These are phyloP conservation scores for Phalangium opilio DNA, from an alignment of 2,888 invertebrate species.

Conservation along the genomic window DNA sequence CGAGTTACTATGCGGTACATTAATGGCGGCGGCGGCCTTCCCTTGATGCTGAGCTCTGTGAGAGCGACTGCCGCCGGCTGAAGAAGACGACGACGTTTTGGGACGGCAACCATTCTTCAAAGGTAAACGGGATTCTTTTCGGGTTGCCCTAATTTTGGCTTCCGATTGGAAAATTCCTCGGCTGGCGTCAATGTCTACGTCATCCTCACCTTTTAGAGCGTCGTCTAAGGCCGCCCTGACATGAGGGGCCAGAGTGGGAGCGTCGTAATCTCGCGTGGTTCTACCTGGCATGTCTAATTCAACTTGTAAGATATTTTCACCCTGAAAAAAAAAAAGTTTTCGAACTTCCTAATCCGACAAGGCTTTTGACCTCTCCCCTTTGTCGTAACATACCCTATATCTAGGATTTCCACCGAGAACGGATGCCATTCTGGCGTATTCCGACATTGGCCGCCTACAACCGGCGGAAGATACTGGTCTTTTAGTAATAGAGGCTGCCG, in stretches of 20 bases:
- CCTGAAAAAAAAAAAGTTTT: conserved; percentile 25
- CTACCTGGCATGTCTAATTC: conserved; percentile 57
- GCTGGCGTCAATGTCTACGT: conserved; percentile 20
- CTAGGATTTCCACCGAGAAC: conserved; percentile 36
- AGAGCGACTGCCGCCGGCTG: no score
- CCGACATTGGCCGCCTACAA: conserved; percentile 44
- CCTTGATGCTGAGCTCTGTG: no score
- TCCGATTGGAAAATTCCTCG: not conserved
- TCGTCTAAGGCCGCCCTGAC: conserved; percentile 50
- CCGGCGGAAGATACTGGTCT: conserved; percentile 49
- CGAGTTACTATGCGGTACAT: no score
- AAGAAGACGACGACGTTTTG: no score
- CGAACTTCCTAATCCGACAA: not conserved
- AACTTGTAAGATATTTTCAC: conserved; percentile 56
- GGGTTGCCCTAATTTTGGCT: no score
- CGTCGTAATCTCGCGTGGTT: conserved; percentile 58
- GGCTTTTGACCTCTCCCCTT: not conserved
- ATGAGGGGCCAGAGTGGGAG: conserved; percentile 48
- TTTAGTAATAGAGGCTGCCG: conserved; percentile 21
- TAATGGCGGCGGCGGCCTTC: no score
- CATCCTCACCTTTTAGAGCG: conserved; percentile 42
- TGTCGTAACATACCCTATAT: conserved; percentile 28
- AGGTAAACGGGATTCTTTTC: no score
- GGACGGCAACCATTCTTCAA: no score
- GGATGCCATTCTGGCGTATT: conserved; percentile 42